phyloP scores from a whole-genome alignment of 2,888 invertebrate species.

The Pyrochroa serraticornis region DNA sequence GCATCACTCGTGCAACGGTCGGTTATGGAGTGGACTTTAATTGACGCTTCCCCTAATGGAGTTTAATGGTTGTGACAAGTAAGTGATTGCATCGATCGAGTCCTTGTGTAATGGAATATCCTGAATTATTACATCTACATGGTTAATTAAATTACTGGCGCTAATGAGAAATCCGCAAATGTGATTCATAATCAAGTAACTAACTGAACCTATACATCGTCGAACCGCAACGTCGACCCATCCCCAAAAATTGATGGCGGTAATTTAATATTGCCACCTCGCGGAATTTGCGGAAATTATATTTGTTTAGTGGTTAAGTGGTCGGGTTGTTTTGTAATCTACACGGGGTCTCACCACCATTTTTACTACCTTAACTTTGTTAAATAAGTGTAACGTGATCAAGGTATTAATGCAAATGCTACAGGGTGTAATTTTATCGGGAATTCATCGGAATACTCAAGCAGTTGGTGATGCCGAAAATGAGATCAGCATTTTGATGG shows the following conservation, averaged over 20 bases:
- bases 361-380: conserved; percentile 26
- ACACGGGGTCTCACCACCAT: conserved; percentile 9
- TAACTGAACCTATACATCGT: conserved; percentile 6
- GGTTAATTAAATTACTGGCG: conserved; percentile 30
- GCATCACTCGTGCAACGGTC: not conserved
- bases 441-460: conserved; percentile 23
- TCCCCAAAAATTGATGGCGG: no score
- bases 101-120: conserved; percentile 26
- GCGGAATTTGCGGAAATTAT: no score
- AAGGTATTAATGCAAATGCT: conserved; percentile 22
- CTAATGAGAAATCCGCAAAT: conserved; percentile 30
- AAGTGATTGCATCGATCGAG: conserved; percentile 27
- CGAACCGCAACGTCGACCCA: not conserved
- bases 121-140: conserved; percentile 27
- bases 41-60: conserved; percentile 21
- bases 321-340: conserved; percentile 6
- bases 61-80: conserved; percentile 28
- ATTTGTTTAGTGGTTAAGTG: no score
- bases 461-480: not conserved
- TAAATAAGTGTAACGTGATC: conserved; percentile 26
- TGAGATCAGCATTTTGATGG: no score
- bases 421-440: conserved; percentile 25
- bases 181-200: conserved; percentile 26
- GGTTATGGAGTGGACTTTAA: conserved; percentile 23
- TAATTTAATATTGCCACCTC: no score